These are phyloP conservation scores for Drosophila baimaii DNA, from an alignment of 1,140 invertebrate genomes.

Conservation along the genomic window DNA sequence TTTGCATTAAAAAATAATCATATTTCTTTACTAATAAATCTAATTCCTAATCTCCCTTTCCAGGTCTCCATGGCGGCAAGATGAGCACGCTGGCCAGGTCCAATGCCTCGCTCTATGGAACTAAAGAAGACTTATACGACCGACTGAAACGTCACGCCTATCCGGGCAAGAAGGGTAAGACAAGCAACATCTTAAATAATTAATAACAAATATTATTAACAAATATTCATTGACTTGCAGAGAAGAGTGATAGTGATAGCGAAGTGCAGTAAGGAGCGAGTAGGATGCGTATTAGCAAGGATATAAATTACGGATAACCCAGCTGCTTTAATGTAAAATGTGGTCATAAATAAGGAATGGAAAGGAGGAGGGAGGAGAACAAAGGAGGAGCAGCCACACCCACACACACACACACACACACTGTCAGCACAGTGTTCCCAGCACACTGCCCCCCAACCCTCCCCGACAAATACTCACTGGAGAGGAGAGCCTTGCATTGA, in stretches of 20 bases:
- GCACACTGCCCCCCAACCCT: conserved; percentile 32
- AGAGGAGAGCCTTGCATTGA: conserved; percentile 81
- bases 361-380: neutral
- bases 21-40: neutral
- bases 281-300: conserved; percentile 31
- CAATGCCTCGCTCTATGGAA: conserved; percentile 96
- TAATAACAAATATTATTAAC: too few relatives aligned
- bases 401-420: too few relatives aligned
- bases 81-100: conserved; percentile 96
- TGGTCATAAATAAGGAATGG: conserved; percentile 67
- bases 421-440: conserved; percentile 65
- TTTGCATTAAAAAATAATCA: neutral
- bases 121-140: conserved; percentile 98
- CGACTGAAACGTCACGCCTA: conserved; percentile 97
- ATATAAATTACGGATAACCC: conserved; percentile 45
- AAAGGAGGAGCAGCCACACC: conserved; percentile 50
- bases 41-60: neutral
- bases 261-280: conserved; percentile 90
- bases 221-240: conserved; percentile 87
- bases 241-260: conserved; percentile 96
- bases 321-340: conserved; percentile 80
- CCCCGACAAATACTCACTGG: conserved; percentile 43
- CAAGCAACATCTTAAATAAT: too few relatives aligned
- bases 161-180: conserved; percentile 96
- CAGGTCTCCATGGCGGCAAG: conserved; percentile 85